Evolutionary conservation across 2,113 vertebrate genomes (phyloP).

Genomic region (Perccottus glenii): DNA sequence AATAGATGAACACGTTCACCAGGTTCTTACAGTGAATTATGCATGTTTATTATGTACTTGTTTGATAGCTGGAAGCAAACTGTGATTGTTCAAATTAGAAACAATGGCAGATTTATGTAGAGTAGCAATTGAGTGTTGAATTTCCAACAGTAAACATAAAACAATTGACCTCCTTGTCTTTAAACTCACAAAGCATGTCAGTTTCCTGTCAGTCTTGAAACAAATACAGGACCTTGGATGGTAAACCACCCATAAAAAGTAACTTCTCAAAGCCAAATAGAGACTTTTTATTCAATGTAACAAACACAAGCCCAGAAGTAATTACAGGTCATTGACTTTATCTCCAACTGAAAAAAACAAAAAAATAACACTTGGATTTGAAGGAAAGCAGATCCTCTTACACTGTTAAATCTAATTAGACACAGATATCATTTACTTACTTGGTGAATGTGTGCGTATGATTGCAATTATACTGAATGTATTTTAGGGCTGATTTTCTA

Average conservation of each 20-base stretch:
- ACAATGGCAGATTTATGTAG: no score
- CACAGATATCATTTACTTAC: constrained; percentile 51
- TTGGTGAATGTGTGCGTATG: background rate
- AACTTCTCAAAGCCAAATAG: constrained; percentile 35
- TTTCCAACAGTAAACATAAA: no score
- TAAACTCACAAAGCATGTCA: constrained; percentile 48
- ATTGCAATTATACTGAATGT: no score
- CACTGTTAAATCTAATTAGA: constrained; percentile 65
- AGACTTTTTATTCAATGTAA: constrained; percentile 39
- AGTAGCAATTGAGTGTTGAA: no score
- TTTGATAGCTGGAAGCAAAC: no score
- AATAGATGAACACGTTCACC: constrained; percentile 46
- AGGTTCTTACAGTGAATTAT: no score
- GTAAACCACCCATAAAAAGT: constrained; percentile 15
- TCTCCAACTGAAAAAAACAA: constrained; percentile 41
- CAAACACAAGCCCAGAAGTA: constrained; percentile 56
- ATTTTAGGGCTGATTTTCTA: no score
- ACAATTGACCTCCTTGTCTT: constrained; percentile 24
- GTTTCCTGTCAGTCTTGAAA: constrained; percentile 73
- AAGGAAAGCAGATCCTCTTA: constrained; percentile 55
- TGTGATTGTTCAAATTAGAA: no score
- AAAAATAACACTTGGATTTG: constrained; percentile 43
- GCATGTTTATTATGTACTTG: no score
- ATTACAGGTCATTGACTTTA: constrained; percentile 60
- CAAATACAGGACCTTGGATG: constrained; percentile 35